phyloP scores from a whole-genome alignment of 2,888 invertebrate genomes.

The Brachylomia viminalis region DNA sequence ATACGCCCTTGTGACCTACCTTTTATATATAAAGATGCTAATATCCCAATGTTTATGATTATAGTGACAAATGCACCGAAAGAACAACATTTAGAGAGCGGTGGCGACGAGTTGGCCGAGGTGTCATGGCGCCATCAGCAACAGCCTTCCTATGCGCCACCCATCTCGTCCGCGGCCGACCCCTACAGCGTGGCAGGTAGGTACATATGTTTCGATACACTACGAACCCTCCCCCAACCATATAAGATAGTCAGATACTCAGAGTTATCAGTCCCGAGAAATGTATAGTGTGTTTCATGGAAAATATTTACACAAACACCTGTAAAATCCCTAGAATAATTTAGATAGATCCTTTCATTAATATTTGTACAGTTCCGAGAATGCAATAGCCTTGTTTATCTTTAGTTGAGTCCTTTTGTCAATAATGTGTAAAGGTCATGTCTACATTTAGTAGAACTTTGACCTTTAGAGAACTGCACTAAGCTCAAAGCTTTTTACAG shows the following conservation, averaged over 20 bases:
- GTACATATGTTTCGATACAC: slow-evolving; percentile 74
- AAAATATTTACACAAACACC: slow-evolving; percentile 13
- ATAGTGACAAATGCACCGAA: slow-evolving; percentile 94
- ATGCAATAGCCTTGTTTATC: slow-evolving; percentile 12
- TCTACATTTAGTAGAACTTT: slow-evolving; percentile 16
- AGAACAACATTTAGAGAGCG: slow-evolving; percentile 93
- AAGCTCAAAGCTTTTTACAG: not conserved
- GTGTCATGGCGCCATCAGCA: slow-evolving; percentile 94
- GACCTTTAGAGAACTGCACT: slow-evolving; percentile 37
- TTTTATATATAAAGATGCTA: not conserved
- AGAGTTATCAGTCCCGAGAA: slow-evolving; percentile 17
- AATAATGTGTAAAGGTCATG: slow-evolving; percentile 27
- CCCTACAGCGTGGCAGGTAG: slow-evolving; percentile 92
- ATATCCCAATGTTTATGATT: slow-evolving; percentile 58
- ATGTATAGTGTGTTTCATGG: slow-evolving; percentile 10
- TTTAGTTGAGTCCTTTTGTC: slow-evolving; percentile 1
- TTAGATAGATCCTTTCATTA: slow-evolving; percentile 1
- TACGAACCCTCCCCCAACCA: slow-evolving; percentile 10
- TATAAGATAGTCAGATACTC: not conserved
- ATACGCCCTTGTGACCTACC: no score
- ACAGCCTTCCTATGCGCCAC: slow-evolving; percentile 90
- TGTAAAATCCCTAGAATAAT: slow-evolving; percentile 10
- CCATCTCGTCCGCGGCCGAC: slow-evolving; percentile 93
- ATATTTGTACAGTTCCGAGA: slow-evolving; percentile 9
- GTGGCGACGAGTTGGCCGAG: slow-evolving; percentile 93